These are phyloP conservation scores for Parus major DNA, from an alignment of 2,113 vertebrate genomes.

Conservation along the genomic window DNA sequence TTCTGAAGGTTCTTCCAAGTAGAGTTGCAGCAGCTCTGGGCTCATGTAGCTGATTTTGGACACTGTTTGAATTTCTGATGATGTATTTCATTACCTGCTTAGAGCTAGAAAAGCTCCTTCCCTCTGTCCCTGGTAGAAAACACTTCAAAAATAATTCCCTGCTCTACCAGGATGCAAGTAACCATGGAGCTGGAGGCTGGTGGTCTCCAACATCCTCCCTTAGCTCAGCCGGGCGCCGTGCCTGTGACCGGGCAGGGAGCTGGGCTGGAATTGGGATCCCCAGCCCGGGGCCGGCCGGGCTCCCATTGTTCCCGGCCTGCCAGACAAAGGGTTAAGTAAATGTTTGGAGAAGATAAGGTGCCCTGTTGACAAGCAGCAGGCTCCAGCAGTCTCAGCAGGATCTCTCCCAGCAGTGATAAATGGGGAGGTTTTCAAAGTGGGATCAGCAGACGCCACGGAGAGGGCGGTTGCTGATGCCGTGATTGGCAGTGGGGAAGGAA, in stretches of 20 bases:
- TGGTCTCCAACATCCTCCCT: neutral
- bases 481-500: slow-evolving; percentile 66
- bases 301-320: slow-evolving; percentile 78
- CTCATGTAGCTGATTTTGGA: neutral
- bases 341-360: slow-evolving; percentile 85
- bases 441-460: slow-evolving; percentile 56
- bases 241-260: neutral
- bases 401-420: slow-evolving; percentile 64
- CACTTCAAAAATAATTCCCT: neutral
- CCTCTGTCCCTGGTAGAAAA: neutral
- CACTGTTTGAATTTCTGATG: too few relatives aligned
- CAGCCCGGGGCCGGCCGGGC: slow-evolving; percentile 12
- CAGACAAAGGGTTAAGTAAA: slow-evolving; percentile 90
- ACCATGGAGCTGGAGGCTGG: neutral
- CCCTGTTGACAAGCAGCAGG: slow-evolving; percentile 84
- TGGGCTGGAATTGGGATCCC: neutral
- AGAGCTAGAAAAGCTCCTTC: neutral
- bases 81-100: neutral
- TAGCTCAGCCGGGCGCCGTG: rapidly evolving
- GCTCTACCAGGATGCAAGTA: neutral
- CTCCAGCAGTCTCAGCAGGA: slow-evolving; percentile 74
- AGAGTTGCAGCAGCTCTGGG: neutral
- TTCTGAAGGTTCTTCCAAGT: neutral
- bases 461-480: slow-evolving; percentile 49
- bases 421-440: slow-evolving; percentile 70